Conservation (phyloP, 2,888 invertebrate genomes). For the Tanytarsus gracilentus region DNA sequence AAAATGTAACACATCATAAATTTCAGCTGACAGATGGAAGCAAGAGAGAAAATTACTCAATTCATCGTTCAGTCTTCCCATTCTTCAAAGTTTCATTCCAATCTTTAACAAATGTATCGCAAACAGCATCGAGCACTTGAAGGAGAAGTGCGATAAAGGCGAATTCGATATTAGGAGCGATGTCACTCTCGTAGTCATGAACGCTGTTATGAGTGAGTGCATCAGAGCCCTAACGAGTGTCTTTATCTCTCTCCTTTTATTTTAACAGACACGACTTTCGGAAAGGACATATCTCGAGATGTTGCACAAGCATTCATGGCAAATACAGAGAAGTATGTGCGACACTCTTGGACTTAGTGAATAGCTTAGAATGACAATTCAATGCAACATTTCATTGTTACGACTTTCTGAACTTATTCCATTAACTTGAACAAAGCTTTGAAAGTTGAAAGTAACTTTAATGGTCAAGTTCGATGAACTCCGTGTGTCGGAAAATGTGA, state of each 20-base stretch:
- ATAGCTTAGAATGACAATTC: not conserved
- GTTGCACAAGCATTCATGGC: slow-evolving; percentile 3
- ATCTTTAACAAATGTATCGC: slow-evolving; percentile 3
- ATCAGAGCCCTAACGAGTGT: not conserved
- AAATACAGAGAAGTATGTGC: slow-evolving; percentile 17
- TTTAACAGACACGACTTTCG: slow-evolving; percentile 21
- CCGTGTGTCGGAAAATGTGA: too few species aligned
- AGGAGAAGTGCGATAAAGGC: slow-evolving; percentile 6
- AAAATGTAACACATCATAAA: not conserved
- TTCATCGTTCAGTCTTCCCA: slow-evolving; percentile 4
- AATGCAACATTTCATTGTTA: too few species aligned
- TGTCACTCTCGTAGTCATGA: slow-evolving; percentile 9
- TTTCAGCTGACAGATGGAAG: slow-evolving; percentile 25
- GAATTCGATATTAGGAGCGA: slow-evolving; percentile 18
- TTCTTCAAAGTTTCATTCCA: slow-evolving; percentile 21
- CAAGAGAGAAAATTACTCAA: slow-evolving; percentile 17
- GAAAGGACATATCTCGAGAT: slow-evolving; percentile 5
- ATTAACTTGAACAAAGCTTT: too few species aligned
- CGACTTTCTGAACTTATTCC: too few species aligned
- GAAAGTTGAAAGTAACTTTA: too few species aligned
- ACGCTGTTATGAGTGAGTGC: slow-evolving; percentile 16
- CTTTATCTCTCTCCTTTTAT: not conserved
- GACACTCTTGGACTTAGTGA: not conserved
- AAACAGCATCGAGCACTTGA: slow-evolving; percentile 1
- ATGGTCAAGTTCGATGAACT: too few species aligned